Evolutionary conservation across 2,888 invertebrate species (phyloP), one percentile per base, ranked within the genome.

Genomic region (Metacarcinus magister): DNA sequence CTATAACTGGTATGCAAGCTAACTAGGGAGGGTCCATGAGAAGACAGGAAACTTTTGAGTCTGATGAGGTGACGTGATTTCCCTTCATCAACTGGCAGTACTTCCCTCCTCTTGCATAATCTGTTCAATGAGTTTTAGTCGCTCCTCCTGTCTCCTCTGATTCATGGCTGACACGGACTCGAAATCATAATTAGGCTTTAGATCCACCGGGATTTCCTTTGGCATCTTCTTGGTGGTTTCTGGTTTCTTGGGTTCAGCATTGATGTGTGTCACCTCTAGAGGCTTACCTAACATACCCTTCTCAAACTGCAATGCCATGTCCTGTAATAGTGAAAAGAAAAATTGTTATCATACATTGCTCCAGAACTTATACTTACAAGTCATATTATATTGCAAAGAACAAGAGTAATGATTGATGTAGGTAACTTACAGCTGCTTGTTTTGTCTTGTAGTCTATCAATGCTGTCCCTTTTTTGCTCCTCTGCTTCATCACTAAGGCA

Each of bases 291-390:
- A 32, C 46, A 96, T 90, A n/a, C 97, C 97, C 92, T 96, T 96
- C 75, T 97, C 97, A 93, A 95, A 97, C 90, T 97, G 96, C n/a
- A 96, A 94, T 16, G 97, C 97, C 97, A 97, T 95, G 60, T 96
- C 96, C 97, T 97, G 94, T 32, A 32, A 89, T 23, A 46, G 19
- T 46, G 75, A 89, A 75, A 23, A 1, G 32, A 67, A 32, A 44
- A 8, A 28, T 46, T 28, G 60, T 60, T 39, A 39, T 39, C 39
- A 39, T 39, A 39, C 39, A 39, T 39, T 39, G 39, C 39, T 39
- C 39, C 39, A 39, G 39, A 39, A 39, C 39, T 39, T 39, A 39
- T 39, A 39, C 39, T 39, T 39, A 39, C 39, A 39, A 39, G n/a
- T n/a, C 28, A n/a, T 8, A 75, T 7, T 7, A 75, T n/a, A 28